Percentiles rank a stretch among this genome's conserved stretches.
Conservation (phyloP, 2,888 invertebrate genomes). For the Pollenia amentaria region DNA sequence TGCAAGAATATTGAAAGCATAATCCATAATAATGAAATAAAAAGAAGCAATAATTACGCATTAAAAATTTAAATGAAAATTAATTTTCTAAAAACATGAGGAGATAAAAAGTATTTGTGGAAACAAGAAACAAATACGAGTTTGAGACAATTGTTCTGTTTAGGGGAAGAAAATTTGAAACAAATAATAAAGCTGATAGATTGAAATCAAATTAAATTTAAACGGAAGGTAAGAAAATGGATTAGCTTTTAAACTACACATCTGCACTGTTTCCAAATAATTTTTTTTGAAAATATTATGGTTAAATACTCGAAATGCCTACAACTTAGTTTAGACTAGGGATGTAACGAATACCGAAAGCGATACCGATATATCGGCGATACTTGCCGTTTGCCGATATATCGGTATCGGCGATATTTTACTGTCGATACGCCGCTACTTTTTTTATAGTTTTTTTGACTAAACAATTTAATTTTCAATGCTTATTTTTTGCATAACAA, state of each 20-base stretch:
- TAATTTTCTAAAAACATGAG: slow-evolving; percentile 47
- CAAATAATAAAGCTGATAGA: slow-evolving; percentile 34
- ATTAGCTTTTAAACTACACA: slow-evolving; percentile 16
- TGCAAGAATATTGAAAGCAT: not conserved
- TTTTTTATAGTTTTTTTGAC: too few relatives aligned
- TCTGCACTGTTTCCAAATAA: slow-evolving; percentile 25
- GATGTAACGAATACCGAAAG: too few relatives aligned
- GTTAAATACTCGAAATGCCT: too few relatives aligned
- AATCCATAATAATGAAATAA: slow-evolving; percentile 41
- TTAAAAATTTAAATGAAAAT: slow-evolving; percentile 60
- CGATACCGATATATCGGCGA: too few relatives aligned
- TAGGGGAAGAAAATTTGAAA: slow-evolving; percentile 21
- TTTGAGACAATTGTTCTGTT: not conserved
- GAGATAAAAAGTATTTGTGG: not conserved
- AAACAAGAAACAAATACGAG: not conserved
- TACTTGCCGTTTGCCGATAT: too few relatives aligned
- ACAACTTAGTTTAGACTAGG: too few relatives aligned
- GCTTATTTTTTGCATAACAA: too few relatives aligned
- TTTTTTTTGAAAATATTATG: not conserved
- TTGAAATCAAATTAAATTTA: slow-evolving; percentile 23
- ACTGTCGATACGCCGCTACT: too few relatives aligned
- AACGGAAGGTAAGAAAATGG: slow-evolving; percentile 22
- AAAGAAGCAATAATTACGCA: slow-evolving; percentile 70
- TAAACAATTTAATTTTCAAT: too few relatives aligned
- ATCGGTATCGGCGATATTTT: too few relatives aligned